These are phyloP conservation scores for Phlogophora meticulosa DNA, from an alignment of 2,888 invertebrate species.

Conservation along the genomic window DNA sequence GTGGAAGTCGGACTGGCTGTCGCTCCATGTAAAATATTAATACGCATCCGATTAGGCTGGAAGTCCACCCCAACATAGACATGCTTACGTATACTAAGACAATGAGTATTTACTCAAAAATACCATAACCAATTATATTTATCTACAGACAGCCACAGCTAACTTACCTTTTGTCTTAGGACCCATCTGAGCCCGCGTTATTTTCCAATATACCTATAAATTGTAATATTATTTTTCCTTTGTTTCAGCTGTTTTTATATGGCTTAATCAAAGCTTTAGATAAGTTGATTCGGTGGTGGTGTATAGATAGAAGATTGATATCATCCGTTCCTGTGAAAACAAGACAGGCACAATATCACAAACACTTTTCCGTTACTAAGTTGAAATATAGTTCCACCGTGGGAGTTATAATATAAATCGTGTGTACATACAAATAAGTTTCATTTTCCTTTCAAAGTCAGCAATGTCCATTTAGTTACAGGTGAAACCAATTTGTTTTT, in stretches of 20 bases:
- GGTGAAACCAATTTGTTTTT: conserved; percentile 70
- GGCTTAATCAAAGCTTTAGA: conserved; percentile 30
- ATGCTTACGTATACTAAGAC: background rate
- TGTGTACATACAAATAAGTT: conserved; percentile 64
- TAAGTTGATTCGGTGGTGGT: conserved; percentile 57
- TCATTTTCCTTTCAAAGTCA: conserved; percentile 70
- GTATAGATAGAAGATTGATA: conserved; percentile 38
- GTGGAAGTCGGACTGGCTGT: too few species aligned
- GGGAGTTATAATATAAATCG: conserved; percentile 59
- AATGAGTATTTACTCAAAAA: background rate
- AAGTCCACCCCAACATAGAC: too few species aligned
- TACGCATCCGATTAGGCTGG: too few species aligned
- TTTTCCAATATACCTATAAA: too few species aligned
- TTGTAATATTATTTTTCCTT: conserved; percentile 4
- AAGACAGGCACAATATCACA: conserved; percentile 48
- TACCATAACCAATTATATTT: background rate
- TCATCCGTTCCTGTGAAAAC: conserved; percentile 64
- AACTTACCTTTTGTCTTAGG: too few species aligned
- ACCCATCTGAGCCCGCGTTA: too few species aligned
- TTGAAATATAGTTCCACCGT: conserved; percentile 53
- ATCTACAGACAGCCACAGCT: background rate
- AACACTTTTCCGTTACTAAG: conserved; percentile 73
- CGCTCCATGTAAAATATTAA: too few species aligned
- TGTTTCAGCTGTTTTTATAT: conserved; percentile 60
- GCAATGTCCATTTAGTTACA: conserved; percentile 71